Evolutionary conservation across 2,888 invertebrate species (phyloP).

Genomic region (Amphipoea oculea): DNA sequence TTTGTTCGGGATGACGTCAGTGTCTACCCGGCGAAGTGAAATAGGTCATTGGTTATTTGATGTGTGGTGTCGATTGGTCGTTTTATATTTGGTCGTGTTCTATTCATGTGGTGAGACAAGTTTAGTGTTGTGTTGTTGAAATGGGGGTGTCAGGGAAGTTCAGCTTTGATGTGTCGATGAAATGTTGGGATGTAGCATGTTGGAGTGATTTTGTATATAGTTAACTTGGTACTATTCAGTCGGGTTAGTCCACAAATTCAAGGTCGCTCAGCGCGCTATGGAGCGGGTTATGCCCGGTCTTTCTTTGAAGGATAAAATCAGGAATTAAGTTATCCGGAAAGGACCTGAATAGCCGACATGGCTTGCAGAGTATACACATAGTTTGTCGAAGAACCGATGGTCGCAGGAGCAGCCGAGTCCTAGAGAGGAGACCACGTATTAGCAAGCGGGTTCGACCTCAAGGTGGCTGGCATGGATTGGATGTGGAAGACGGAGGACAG

Average conservation of each 20-base stretch:
- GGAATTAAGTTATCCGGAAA: too few relatives aligned
- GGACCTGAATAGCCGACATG: neutral
- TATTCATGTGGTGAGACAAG: conserved; percentile 31
- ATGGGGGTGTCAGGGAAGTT: neutral
- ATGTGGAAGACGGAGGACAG: neutral
- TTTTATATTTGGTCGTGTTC: conserved; percentile 48
- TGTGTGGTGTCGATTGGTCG: conserved; percentile 32
- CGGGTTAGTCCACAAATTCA: neutral
- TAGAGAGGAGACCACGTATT: neutral
- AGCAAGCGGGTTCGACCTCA: neutral
- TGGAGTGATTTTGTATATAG: neutral
- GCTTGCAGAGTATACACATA: neutral
- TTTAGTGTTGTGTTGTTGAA: conserved; percentile 35
- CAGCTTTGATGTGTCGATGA: neutral
- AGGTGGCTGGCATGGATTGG: neutral
- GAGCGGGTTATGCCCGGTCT: neutral
- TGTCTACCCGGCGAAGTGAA: conserved; percentile 64
- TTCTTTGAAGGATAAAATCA: neutral
- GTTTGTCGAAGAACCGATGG: neutral
- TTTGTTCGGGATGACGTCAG: conserved; percentile 60
- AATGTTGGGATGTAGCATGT: neutral
- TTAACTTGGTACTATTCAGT: neutral
- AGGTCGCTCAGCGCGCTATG: neutral
- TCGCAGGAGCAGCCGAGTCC: neutral
- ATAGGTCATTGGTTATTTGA: conserved; percentile 63